Conservation (phyloP, 2,797 vertebrate genomes). For the Strix occidentalis region DNA sequence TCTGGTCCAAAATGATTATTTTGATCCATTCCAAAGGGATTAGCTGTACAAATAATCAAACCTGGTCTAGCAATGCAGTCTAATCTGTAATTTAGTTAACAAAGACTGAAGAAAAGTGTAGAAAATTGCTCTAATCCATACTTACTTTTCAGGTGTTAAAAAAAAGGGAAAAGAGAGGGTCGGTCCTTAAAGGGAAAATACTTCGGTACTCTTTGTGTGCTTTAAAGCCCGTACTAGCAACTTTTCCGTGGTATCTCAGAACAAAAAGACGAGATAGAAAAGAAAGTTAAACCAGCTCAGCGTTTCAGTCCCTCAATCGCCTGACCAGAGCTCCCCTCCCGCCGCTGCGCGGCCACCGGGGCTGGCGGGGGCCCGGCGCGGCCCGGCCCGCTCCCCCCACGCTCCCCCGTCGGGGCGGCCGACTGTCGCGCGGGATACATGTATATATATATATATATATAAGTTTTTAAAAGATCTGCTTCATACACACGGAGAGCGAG, state of each 20-base stretch:
- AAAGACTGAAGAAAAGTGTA: not conserved
- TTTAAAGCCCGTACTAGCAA: not conserved
- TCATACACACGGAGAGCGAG: not conserved
- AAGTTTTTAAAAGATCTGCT: not conserved
- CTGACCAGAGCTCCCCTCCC: not conserved
- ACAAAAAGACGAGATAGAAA: not conserved
- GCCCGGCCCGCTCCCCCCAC: not conserved
- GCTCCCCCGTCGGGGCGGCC: not conserved
- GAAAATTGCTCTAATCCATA: conserved; percentile 11
- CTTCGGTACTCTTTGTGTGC: not conserved
- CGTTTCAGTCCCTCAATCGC: not conserved
- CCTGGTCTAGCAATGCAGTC: not conserved
- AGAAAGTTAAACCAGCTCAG: not conserved
- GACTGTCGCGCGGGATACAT: not conserved
- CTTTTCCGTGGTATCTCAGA: not conserved
- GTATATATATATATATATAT: too few relatives aligned
- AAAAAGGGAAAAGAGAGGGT: not conserved
- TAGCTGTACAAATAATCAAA: not conserved
- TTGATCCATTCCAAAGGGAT: not conserved
- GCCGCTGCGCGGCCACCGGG: not conserved
- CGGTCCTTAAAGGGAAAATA: not conserved
- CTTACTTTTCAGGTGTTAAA: conserved; percentile 9
- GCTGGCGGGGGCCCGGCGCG: not conserved
- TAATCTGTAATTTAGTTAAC: not conserved
- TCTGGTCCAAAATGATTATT: not conserved